phyloP scores from a whole-genome alignment of 2,797 vertebrate species.

The Micromesistius poutassou region DNA sequence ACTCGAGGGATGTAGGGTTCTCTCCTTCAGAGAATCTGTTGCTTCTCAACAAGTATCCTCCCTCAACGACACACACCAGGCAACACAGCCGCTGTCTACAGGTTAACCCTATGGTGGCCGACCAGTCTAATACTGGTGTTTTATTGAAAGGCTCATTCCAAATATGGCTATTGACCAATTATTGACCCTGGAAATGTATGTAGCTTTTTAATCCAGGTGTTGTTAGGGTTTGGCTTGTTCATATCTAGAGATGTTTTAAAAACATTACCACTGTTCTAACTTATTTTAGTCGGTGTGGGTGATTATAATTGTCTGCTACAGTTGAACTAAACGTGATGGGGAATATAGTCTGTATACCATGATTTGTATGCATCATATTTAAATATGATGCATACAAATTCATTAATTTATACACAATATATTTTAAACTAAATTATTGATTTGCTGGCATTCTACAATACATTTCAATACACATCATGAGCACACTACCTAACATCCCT shows the following conservation, averaged over 20 bases:
- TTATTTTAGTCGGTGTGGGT: neutral
- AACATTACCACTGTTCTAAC: neutral
- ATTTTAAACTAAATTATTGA: neutral
- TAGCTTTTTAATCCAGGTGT: neutral
- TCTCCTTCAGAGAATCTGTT: constrained; percentile 66
- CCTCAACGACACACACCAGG: constrained; percentile 53
- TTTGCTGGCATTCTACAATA: neutral
- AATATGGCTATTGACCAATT: neutral
- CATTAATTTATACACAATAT: neutral
- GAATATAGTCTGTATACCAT: neutral
- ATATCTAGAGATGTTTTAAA: neutral
- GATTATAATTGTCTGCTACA: neutral
- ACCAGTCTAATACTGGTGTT: constrained; percentile 26
- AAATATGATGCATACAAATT: neutral
- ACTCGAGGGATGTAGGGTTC: constrained; percentile 48
- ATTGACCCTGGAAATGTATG: neutral
- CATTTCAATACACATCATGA: neutral
- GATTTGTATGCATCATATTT: neutral
- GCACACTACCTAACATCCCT: neutral
- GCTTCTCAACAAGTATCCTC: constrained; percentile 62
- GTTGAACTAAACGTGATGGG: neutral
- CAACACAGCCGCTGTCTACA: constrained; percentile 58
- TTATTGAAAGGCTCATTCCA: constrained; percentile 53
- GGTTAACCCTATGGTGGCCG: constrained; percentile 67
- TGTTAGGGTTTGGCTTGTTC: neutral